Conservation (phyloP, 1,140 invertebrate genomes). For the Psix sp. region DNA sequence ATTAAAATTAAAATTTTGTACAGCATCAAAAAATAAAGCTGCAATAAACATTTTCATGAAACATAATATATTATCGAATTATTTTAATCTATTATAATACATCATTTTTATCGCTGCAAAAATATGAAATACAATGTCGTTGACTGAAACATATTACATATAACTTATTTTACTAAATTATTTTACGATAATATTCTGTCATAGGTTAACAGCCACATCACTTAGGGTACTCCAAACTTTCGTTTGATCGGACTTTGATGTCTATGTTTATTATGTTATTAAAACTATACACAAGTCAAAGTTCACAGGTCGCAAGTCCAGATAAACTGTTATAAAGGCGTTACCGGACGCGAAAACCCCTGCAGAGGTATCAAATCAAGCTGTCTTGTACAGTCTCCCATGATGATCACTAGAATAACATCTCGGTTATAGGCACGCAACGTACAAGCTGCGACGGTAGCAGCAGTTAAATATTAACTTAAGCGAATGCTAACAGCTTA, state of each 20-base stretch:
- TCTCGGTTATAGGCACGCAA: constrained; percentile 45
- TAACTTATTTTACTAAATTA: too few relatives aligned
- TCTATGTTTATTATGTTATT: constrained; percentile 31
- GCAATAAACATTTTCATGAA: too few relatives aligned
- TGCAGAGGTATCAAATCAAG: constrained; percentile 41
- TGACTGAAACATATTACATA: too few relatives aligned
- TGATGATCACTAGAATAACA: constrained; percentile 49
- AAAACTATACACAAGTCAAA: constrained; percentile 31
- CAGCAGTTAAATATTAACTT: constrained; percentile 46
- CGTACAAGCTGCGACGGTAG: constrained; percentile 36
- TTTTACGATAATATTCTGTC: constrained; percentile 24
- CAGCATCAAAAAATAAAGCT: too few relatives aligned
- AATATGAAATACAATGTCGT: too few relatives aligned
- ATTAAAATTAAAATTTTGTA: too few relatives aligned
- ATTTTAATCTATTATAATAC: too few relatives aligned
- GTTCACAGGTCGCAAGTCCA: constrained; percentile 22
- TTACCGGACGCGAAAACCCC: constrained; percentile 36
- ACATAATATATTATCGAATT: too few relatives aligned
- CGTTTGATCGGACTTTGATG: constrained; percentile 2
- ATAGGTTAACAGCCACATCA: constrained; percentile 8
- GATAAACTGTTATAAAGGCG: constrained; percentile 30
- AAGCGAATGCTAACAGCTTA: constrained; percentile 32
- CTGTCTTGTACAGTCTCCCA: constrained; percentile 40
- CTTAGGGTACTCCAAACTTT: constrained; percentile 23
- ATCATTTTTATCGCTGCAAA: too few relatives aligned